These are phyloP conservation scores for Erythrocebus patas DNA, from an alignment of 2,113 vertebrate species.

Conservation along the genomic window DNA sequence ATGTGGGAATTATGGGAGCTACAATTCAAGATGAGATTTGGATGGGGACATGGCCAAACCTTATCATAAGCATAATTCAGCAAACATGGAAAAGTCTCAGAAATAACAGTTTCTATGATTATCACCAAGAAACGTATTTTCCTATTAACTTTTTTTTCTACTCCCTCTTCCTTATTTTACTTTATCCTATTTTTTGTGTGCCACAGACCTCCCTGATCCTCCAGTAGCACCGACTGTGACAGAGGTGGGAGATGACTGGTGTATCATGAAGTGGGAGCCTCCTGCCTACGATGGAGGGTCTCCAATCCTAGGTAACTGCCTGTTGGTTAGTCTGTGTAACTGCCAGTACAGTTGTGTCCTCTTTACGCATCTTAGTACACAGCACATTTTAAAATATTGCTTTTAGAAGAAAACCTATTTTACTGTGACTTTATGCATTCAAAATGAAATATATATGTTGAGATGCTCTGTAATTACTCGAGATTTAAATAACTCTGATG, in stretches of 20 bases:
- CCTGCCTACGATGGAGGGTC: constrained; percentile 94
- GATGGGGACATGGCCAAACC: no score
- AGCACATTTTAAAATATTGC: neutral
- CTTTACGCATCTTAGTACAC: neutral
- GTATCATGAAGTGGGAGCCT: constrained; percentile 95
- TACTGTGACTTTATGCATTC: neutral
- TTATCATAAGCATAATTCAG: no score
- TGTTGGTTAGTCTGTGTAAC: neutral
- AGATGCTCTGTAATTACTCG: neutral
- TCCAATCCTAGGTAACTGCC: constrained; percentile 90
- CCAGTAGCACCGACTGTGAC: constrained; percentile 92
- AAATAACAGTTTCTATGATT: neutral
- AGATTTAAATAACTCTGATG: neutral
- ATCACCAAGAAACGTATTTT: neutral
- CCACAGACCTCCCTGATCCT: constrained; percentile 94
- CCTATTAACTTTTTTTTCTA: neutral
- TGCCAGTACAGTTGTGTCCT: neutral
- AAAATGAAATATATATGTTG: neutral
- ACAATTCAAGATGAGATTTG: no score
- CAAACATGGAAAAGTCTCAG: neutral
- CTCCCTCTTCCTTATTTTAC: neutral
- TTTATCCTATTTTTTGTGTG: neutral
- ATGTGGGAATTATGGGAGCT: no score
- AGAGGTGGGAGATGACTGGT: constrained; percentile 97
- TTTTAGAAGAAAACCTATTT: neutral